These are phyloP conservation scores for Rhegmatorhina hoffmannsi DNA, from an alignment of 2,113 vertebrate species.

Conservation along the genomic window DNA sequence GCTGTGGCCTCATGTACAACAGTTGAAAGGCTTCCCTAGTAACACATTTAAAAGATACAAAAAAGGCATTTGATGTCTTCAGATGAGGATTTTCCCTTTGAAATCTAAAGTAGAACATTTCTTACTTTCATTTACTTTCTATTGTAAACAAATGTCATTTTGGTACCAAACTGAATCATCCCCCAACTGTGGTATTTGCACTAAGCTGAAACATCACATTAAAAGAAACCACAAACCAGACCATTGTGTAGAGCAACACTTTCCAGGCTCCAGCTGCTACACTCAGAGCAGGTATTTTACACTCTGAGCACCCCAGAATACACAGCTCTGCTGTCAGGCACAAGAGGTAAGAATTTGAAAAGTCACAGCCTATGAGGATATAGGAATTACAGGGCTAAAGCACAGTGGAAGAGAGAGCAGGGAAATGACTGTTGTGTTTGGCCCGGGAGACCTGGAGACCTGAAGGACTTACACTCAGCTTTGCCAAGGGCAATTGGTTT, in stretches of 20 bases:
- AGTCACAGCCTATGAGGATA: not conserved
- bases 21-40: not conserved
- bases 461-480: accelerated
- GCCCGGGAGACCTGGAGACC: not conserved
- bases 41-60: not conserved
- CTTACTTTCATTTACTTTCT: not conserved
- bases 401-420: not conserved
- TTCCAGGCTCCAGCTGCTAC: not conserved
- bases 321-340: accelerated
- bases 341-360: not conserved
- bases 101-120: not conserved
- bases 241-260: accelerated
- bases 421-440: accelerated
- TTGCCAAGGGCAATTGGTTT: not conserved
- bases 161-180: not conserved
- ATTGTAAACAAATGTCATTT: not conserved
- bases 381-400: not conserved
- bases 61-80: not conserved
- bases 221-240: not conserved
- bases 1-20: not conserved
- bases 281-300: not conserved
- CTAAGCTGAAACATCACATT: not conserved
- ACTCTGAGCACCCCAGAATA: not conserved
- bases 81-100: not conserved
- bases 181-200: not conserved